Evolutionary conservation across 2,113 vertebrate species (phyloP), one percentile per base, ranked within the genome.

Genomic region (Dicerorhinus sumatrensis): DNA sequence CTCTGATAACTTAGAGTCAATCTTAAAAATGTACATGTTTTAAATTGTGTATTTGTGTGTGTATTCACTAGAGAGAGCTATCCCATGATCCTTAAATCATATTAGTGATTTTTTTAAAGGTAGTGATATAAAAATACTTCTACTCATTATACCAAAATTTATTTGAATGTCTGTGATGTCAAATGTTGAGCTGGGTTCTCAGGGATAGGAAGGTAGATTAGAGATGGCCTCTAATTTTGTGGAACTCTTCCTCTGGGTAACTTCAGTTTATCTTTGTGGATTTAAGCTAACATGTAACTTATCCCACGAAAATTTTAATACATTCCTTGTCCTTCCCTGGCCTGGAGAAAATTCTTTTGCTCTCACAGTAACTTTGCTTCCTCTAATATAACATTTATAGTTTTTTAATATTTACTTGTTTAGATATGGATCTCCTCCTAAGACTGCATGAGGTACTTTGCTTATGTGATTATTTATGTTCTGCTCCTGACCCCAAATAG

Each of bases 81-180:
- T 81, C 14, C n/a, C 2, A 18, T 85, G 51, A 91, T 82, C n/a
- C 56, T 70, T 76, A 70, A 42, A 33, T 31, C 17, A 31, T 51
- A 31, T 69, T 86, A 63, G 31, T 93, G 21, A 51, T 29, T 72
- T 81, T 91, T 72, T 54, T 14, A 91, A 84, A 75, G 39, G 36
- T 8, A 87, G 21, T 89, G 56, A 23, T 73, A 72, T 36, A 88
- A 91, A 94, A 93, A 62, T 93, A 65, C 46, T 94, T 97, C 58
- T 83, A 29, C 20, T 54, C 51, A 70, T 91, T 85, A 91, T 90
- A 21, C 73, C 75, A 73, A 79, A 67, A 86, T 94, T 91, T 69
- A 83, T 12, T 12, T 67, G 67, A 89, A 67, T 83, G 36, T 56
- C 31, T 75, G 4, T 97, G 82, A 65, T 62, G 33, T 91, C 82